phyloP scores from a whole-genome alignment of 2,797 vertebrate genomes.

The Novumbra hubbsi region DNA sequence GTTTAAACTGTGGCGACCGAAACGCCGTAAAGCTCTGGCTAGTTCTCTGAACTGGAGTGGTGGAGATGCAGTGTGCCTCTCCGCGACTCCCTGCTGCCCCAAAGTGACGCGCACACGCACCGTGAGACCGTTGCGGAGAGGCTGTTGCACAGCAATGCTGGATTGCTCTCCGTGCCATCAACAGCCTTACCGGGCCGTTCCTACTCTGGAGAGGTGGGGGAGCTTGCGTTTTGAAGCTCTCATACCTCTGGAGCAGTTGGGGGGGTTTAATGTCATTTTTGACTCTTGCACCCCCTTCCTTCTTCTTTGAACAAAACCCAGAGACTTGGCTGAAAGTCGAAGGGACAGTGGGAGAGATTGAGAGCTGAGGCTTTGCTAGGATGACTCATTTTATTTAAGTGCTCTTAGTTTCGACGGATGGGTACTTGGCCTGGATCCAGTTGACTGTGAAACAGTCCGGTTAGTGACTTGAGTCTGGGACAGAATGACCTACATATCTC shows the following conservation, averaged over 20 bases:
- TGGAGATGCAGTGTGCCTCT: neutral
- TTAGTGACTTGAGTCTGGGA: conserved; percentile 55
- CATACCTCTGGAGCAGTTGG: conserved; percentile 57
- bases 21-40: conserved; percentile 13
- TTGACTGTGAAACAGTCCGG: conserved; percentile 50
- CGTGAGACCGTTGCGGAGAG: conserved; percentile 57
- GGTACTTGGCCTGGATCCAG: conserved; percentile 60
- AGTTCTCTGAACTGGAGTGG: neutral
- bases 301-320: conserved; percentile 51
- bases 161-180: conserved; percentile 70
- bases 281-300: conserved; percentile 46
- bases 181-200: conserved; percentile 30
- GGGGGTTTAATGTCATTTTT: conserved; percentile 64
- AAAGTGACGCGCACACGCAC: neutral
- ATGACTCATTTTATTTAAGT: conserved; percentile 56
- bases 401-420: conserved; percentile 43
- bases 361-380: conserved; percentile 25
- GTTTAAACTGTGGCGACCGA: conserved; percentile 42
- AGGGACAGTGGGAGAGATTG: neutral
- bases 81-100: neutral
- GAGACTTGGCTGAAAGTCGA: conserved; percentile 21
- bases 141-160: conserved; percentile 53
- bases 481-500: conserved; percentile 67
- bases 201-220: conserved; percentile 41
- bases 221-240: conserved; percentile 58